phyloP scores from a whole-genome alignment of 1,140 invertebrate genomes.

The Bombus consobrinus region DNA sequence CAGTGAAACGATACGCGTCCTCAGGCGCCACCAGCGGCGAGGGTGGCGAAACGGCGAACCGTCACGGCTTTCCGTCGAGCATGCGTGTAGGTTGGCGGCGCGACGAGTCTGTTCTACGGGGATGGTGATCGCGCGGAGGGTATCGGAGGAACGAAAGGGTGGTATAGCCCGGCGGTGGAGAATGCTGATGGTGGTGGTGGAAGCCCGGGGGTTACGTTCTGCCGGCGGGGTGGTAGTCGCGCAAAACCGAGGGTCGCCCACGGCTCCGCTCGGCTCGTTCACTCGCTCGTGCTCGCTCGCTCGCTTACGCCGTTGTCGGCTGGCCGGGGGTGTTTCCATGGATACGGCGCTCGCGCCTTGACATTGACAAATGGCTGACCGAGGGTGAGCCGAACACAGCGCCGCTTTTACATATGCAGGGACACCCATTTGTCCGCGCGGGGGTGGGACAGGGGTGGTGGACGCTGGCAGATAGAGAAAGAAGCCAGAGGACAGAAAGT shows the following conservation, averaged over 20 bases:
- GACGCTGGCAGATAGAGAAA: constrained; percentile 39
- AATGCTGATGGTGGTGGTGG: constrained; percentile 55
- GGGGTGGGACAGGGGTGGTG: constrained; percentile 53
- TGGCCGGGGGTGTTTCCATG: constrained; percentile 80
- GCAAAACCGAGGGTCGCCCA: constrained; percentile 73
- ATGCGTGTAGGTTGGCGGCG: constrained; percentile 34
- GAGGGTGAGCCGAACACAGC: constrained; percentile 82
- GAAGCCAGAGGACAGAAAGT: neutral
- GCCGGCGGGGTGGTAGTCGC: constrained; percentile 70
- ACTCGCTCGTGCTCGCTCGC: constrained; percentile 60
- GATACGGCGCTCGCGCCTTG: constrained; percentile 83
- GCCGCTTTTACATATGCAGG: constrained; percentile 83
- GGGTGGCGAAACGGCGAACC: constrained; percentile 39
- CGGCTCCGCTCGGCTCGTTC: constrained; percentile 60
- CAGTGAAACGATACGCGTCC: constrained; percentile 35
- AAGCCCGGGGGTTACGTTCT: constrained; percentile 69
- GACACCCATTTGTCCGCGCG: constrained; percentile 83
- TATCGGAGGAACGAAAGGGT: constrained; percentile 43
- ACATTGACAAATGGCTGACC: constrained; percentile 83
- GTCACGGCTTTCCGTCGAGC: neutral
- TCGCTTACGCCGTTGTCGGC: constrained; percentile 68
- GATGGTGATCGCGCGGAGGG: constrained; percentile 26
- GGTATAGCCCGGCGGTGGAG: constrained; percentile 30
- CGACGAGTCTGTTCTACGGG: constrained; percentile 45
- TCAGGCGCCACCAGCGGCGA: constrained; percentile 55